phyloP scores from a whole-genome alignment of 2,797 vertebrate genomes.

The Masticophis lateralis region DNA sequence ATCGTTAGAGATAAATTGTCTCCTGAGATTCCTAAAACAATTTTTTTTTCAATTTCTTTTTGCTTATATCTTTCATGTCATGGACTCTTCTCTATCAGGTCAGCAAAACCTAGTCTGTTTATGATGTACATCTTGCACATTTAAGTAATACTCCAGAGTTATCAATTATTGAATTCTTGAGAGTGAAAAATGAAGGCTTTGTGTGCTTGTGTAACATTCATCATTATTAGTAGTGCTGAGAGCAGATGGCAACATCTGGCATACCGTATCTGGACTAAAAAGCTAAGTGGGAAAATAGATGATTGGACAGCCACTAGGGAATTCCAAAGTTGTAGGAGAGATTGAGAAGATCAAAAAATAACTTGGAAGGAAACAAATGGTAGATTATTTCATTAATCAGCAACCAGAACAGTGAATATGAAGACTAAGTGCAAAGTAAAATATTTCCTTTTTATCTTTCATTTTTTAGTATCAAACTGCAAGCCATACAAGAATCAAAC shows the following conservation, averaged over 20 bases:
- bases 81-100: not conserved
- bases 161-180: not conserved
- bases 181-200: not conserved
- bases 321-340: not conserved
- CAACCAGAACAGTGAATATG: constrained; percentile 7
- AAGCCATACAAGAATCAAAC: constrained; percentile 56
- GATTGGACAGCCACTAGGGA: not conserved
- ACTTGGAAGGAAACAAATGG: not conserved
- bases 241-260: not conserved
- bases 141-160: not conserved
- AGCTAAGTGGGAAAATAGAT: not conserved
- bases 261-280: not conserved
- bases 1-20: not conserved
- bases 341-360: not conserved
- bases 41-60: not conserved
- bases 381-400: not conserved
- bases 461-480: constrained; percentile 62
- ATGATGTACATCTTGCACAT: not conserved
- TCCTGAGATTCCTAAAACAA: not conserved
- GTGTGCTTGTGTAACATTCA: not conserved
- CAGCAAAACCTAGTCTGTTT: not conserved
- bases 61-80: not conserved
- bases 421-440: constrained; percentile 10
- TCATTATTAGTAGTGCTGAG: not conserved
- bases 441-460: not conserved